These are phyloP conservation scores for Mesembrinibis cayennensis DNA, from an alignment of 2,113 vertebrate genomes.

Conservation along the genomic window DNA sequence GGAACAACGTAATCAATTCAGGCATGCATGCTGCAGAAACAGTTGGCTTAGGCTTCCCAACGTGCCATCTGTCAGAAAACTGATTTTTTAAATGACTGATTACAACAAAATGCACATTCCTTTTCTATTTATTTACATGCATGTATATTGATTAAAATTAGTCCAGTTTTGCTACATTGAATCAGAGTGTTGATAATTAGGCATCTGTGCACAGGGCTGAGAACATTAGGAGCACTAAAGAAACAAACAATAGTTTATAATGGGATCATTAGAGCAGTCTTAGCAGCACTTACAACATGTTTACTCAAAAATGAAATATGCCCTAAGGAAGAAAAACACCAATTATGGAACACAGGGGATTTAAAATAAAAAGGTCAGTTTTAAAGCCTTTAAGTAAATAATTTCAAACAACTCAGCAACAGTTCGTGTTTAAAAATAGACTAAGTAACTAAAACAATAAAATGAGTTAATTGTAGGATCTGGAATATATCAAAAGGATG, in stretches of 20 bases:
- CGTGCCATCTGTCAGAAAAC: background rate
- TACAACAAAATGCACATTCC: background rate
- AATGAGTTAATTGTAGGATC: background rate
- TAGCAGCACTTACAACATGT: slow-evolving; percentile 32
- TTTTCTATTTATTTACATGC: background rate
- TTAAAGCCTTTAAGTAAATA: slow-evolving; percentile 22
- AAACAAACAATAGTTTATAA: slow-evolving; percentile 48
- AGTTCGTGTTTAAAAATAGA: slow-evolving; percentile 8
- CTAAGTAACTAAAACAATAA: background rate
- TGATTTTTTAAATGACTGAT: background rate
- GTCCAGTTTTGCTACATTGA: background rate
- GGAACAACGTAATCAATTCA: background rate
- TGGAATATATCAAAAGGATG: background rate
- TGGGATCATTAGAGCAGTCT: slow-evolving; percentile 30
- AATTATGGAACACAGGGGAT: background rate
- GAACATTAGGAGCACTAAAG: slow-evolving; percentile 1
- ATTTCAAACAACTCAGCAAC: slow-evolving; percentile 29
- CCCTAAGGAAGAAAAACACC: slow-evolving; percentile 6
- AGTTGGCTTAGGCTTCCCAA: background rate
- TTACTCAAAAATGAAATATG: slow-evolving; percentile 52
- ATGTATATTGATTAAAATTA: slow-evolving; percentile 21
- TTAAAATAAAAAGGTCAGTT: slow-evolving; percentile 37
- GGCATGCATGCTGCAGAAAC: background rate
- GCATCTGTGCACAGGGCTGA: slow-evolving; percentile 4
- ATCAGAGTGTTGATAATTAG: slow-evolving; percentile 13